phyloP scores from a whole-genome alignment of 2,888 invertebrate species.

The Caenorhabditis uteleia region DNA sequence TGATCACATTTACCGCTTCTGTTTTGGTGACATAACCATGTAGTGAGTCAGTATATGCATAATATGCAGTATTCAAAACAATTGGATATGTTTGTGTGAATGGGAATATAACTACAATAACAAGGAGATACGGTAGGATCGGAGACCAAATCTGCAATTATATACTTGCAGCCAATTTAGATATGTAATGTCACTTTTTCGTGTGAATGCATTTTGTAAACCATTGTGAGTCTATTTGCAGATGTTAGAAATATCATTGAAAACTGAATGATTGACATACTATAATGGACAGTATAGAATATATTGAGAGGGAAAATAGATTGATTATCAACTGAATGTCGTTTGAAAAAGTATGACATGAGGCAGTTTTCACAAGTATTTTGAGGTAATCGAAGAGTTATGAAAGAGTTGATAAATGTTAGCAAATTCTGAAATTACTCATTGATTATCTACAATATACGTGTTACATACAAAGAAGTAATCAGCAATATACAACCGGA shows the following conservation, averaged over 20 bases:
- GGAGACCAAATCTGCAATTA: no score
- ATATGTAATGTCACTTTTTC: no score
- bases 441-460: background rate
- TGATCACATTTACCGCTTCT: conserved; percentile 7
- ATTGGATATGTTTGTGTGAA: conserved; percentile 12
- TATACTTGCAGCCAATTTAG: no score
- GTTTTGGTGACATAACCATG: conserved; percentile 17
- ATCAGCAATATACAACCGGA: background rate
- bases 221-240: conserved; percentile 9
- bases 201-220: background rate
- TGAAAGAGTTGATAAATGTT: background rate
- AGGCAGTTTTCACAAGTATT: conserved; percentile 26
- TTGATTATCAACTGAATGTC: no score
- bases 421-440: background rate
- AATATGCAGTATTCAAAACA: conserved; percentile 8
- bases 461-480: background rate
- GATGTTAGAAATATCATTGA: conserved; percentile 24
- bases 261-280: conserved; percentile 26
- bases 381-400: conserved; percentile 26
- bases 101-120: conserved; percentile 7
- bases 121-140: background rate
- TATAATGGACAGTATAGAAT: conserved; percentile 28
- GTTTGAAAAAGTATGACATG: conserved; percentile 20
- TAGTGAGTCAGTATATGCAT: conserved; percentile 11
- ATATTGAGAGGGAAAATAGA: conserved; percentile 23